Percentiles rank a stretch among this genome's conserved stretches.
Evolutionary conservation across 1,140 invertebrate species (phyloP).

Genomic region (Drosophila arawakana): DNA sequence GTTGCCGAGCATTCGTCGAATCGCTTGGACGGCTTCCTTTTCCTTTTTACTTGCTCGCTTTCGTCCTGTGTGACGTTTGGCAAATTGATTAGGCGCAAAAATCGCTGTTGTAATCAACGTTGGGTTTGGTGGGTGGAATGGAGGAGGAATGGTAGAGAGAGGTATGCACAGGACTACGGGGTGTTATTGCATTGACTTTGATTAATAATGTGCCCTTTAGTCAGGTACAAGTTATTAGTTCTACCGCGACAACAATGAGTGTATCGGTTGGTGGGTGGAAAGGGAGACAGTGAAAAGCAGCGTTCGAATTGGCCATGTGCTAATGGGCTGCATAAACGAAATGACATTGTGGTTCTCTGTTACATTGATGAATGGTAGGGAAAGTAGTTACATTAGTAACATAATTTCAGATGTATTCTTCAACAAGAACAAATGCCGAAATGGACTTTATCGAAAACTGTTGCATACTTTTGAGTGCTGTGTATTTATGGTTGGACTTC

Average conservation of each 20-base stretch:
- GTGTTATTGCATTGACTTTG: conserved; percentile 67
- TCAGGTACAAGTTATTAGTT: conserved; percentile 75
- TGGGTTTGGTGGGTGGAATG: background rate
- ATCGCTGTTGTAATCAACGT: conserved; percentile 61
- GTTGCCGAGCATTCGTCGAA: conserved; percentile 55
- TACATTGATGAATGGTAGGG: conserved; percentile 3
- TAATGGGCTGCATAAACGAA: conserved; percentile 55
- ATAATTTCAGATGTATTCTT: too few relatives aligned
- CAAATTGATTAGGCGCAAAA: conserved; percentile 83
- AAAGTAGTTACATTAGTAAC: background rate
- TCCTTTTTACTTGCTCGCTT: conserved; percentile 1
- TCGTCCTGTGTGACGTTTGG: conserved; percentile 69
- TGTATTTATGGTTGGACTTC: too few relatives aligned
- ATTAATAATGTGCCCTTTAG: conserved; percentile 78
- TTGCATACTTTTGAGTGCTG: too few relatives aligned
- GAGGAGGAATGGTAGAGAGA: background rate
- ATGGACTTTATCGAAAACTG: too few relatives aligned
- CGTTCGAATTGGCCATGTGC: background rate
- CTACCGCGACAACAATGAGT: conserved; percentile 11
- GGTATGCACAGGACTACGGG: conserved; percentile 18
- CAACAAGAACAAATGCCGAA: too few relatives aligned
- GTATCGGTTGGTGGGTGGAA: background rate
- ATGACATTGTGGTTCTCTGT: conserved; percentile 21
- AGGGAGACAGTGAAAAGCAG: background rate
- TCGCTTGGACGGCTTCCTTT: conserved; percentile 38